Percentiles rank a stretch among this genome's conserved stretches.
phyloP scores from a whole-genome alignment of 2,888 invertebrate species.

The Erpobdella octoculata region DNA sequence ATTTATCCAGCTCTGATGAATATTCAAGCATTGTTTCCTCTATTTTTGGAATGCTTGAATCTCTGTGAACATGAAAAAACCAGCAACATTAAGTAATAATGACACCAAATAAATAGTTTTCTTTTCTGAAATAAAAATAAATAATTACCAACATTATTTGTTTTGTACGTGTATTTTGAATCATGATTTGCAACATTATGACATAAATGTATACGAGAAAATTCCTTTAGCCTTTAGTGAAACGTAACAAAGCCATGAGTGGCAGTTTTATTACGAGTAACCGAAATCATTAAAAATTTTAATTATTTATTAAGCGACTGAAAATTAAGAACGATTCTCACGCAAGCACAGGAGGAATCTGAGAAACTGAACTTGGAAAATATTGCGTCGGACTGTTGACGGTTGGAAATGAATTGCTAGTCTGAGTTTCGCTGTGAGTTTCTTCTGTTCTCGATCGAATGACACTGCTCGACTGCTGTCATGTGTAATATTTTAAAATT shows the following conservation, averaged over 20 bases:
- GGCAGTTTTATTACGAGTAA: no score
- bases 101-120: no score
- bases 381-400: not conserved
- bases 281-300: not conserved
- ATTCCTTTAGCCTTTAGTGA: not conserved
- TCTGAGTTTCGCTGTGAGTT: no score
- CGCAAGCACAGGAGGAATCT: constrained; percentile 29
- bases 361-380: constrained; percentile 28
- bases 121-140: not conserved
- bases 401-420: not conserved
- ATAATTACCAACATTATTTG: no score
- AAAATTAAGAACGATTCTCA: not conserved
- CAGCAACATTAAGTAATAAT: no score
- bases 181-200: not conserved
- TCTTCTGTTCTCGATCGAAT: no score
- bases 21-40: constrained; percentile 67
- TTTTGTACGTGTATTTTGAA: not conserved
- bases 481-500: no score
- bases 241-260: not conserved
- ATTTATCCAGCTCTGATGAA: constrained; percentile 59
- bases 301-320: not conserved
- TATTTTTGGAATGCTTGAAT: constrained; percentile 78
- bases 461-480: no score
- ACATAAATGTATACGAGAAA: not conserved
- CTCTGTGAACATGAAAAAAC: constrained; percentile 56